These are phyloP conservation scores for Pteronotus mesoamericanus DNA, from an alignment of 2,797 vertebrate genomes.

Conservation along the genomic window DNA sequence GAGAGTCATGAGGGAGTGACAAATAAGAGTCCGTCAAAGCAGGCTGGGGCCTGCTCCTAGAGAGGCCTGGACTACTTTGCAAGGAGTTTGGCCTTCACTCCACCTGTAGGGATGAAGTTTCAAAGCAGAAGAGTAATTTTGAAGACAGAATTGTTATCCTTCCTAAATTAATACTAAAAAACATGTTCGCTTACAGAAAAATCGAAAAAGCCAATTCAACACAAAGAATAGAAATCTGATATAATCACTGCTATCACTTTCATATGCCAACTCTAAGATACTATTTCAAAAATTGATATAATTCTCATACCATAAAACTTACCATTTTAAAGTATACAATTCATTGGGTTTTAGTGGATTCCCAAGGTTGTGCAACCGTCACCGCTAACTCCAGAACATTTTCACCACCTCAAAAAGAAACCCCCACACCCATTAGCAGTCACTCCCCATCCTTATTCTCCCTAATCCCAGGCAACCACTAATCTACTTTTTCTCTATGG, in stretches of 20 bases:
- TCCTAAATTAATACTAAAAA: conserved; percentile 14
- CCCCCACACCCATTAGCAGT: background rate
- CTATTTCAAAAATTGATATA: background rate
- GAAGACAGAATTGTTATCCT: background rate
- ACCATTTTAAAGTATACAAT: background rate
- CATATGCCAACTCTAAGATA: background rate
- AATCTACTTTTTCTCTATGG: background rate
- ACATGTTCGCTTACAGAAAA: conserved; percentile 21
- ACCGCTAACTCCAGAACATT: conserved; percentile 25
- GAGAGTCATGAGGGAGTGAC: background rate
- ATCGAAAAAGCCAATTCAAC: background rate
- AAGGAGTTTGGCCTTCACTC: background rate
- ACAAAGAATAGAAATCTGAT: background rate
- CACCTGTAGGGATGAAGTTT: background rate
- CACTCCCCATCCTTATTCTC: background rate
- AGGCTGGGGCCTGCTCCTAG: background rate
- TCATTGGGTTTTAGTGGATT: conserved; percentile 19
- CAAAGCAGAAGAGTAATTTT: conserved; percentile 35
- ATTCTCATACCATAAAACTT: background rate
- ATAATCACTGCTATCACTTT: background rate
- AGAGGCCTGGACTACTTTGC: background rate
- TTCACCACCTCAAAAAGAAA: background rate
- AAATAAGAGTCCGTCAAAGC: background rate
- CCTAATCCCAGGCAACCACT: background rate
- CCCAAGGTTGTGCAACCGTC: background rate